phyloP scores from a whole-genome alignment of 23 tunicate genomes.

The Clavelina lepadiformis region DNA sequence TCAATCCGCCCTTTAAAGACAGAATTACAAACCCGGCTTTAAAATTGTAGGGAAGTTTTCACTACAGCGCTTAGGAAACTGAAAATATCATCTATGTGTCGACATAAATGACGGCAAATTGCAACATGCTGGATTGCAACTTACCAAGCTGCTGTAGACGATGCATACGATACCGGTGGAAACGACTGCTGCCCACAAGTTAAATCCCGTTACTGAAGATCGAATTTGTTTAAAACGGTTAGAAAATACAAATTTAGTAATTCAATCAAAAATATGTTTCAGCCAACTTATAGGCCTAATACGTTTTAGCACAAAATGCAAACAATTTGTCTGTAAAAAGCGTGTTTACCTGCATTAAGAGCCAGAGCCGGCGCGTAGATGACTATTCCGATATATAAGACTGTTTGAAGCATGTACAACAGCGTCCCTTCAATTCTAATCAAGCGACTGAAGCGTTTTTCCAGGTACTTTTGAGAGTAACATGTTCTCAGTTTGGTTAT shows the following conservation, averaged over 20 bases:
- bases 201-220: conserved; percentile 33
- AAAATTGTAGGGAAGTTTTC: too few relatives aligned
- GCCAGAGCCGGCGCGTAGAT: conserved; percentile 56
- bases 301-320: too few relatives aligned
- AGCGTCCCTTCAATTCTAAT: conserved; percentile 18
- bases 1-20: conserved; percentile 65
- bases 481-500: neutral
- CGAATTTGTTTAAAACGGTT: too few relatives aligned
- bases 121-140: too few relatives aligned
- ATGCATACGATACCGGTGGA: conserved; percentile 48
- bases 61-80: too few relatives aligned
- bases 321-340: neutral
- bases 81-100: too few relatives aligned
- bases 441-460: conserved; percentile 33
- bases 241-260: too few relatives aligned
- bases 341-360: conserved; percentile 34
- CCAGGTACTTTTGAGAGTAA: neutral
- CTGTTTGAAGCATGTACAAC: conserved; percentile 29
- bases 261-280: too few relatives aligned
- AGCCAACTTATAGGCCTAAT: too few relatives aligned
- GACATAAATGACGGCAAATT: too few relatives aligned
- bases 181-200: conserved; percentile 48
- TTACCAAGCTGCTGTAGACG: conserved; percentile 28
- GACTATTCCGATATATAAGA: conserved; percentile 47
- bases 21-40: too few relatives aligned